Conservation (phyloP, 1,140 invertebrate species). For the Lepidotrigona ventralis region DNA sequence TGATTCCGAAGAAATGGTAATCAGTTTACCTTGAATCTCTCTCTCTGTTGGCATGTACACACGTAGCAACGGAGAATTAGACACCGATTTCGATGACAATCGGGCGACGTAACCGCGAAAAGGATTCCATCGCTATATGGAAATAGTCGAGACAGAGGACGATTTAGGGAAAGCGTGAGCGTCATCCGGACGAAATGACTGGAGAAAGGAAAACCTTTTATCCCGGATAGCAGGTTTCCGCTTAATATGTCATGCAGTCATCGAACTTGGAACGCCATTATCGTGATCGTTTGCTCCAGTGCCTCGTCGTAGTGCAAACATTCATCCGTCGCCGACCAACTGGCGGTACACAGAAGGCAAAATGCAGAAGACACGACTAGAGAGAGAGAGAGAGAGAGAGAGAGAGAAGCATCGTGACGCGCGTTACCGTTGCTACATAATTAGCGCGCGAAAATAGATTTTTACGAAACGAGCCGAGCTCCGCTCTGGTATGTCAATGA, state of each 20-base stretch:
- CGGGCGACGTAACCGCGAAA: background rate
- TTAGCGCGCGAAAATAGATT: constrained; percentile 62
- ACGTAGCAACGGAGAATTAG: background rate
- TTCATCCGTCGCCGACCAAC: constrained; percentile 26
- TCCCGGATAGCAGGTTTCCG: constrained; percentile 43
- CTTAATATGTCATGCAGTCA: constrained; percentile 52
- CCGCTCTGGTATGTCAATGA: constrained; percentile 58
- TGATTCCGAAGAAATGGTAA: background rate
- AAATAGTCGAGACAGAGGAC: background rate
- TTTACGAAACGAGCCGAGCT: constrained; percentile 57
- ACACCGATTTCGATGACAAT: too few species aligned
- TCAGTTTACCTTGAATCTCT: background rate
- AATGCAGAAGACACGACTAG: background rate
- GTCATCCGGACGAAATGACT: constrained; percentile 6
- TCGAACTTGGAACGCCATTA: constrained; percentile 58
- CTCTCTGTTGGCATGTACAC: background rate
- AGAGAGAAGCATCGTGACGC: background rate
- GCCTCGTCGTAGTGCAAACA: constrained; percentile 42
- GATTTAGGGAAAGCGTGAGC: background rate
- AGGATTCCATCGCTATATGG: background rate
- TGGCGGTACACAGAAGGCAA: background rate
- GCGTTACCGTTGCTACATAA: constrained; percentile 29
- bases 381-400: background rate
- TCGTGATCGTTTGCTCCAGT: constrained; percentile 43
- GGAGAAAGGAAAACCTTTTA: constrained; percentile 18